Conservation (phyloP, 2,797 vertebrate genomes). For the Gallirallus australis region DNA sequence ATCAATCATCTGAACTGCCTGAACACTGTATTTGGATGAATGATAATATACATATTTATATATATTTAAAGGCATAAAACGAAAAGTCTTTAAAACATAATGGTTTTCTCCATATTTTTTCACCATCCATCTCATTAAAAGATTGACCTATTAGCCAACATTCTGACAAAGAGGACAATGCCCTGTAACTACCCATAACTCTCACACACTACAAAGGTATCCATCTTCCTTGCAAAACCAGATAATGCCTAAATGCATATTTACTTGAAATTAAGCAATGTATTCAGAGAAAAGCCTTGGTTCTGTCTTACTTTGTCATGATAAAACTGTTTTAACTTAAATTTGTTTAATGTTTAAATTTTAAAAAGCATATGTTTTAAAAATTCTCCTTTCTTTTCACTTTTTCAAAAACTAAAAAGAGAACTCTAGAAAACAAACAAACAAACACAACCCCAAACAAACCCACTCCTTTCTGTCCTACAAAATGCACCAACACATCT, state of each 20-base stretch:
- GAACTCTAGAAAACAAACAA: not conserved
- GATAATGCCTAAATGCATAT: not conserved
- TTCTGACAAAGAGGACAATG: not conserved
- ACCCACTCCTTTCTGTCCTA: fast-evolving
- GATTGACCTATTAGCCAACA: not conserved
- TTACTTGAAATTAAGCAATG: not conserved
- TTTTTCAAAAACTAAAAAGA: not conserved
- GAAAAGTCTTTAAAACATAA: not conserved
- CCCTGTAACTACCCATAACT: fast-evolving
- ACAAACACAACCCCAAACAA: not conserved
- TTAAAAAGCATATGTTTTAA: not conserved
- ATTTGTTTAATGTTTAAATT: no score
- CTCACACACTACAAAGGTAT: not conserved
- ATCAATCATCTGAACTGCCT: fast-evolving
- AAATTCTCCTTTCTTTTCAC: not conserved
- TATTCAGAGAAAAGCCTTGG: not conserved
- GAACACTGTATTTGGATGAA: not conserved
- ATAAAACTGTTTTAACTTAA: not conserved
- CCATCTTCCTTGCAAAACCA: not conserved
- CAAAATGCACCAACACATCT: not conserved
- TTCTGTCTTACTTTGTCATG: fast-evolving
- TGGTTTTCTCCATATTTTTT: not conserved
- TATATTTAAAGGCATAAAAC: not conserved
- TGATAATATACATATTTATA: not conserved
- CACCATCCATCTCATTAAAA: not conserved